These are phyloP conservation scores for Odontesthes bonariensis DNA, from an alignment of 2,113 vertebrate genomes.

Conservation along the genomic window DNA sequence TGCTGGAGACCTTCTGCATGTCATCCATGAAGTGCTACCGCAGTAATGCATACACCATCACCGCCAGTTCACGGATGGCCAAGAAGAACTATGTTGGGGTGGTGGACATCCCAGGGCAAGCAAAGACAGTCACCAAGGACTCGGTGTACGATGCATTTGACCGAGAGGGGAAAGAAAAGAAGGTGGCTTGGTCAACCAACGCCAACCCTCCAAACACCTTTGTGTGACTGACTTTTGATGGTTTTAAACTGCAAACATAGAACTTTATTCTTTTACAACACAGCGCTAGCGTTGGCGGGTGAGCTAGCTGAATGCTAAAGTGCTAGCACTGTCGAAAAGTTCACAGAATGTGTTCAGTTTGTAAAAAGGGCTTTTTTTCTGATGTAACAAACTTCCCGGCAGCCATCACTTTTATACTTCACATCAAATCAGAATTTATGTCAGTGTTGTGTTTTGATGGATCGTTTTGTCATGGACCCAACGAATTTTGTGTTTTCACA, in stretches of 20 bases:
- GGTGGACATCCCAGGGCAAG: constrained; percentile 83
- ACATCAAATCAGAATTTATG: constrained; percentile 16
- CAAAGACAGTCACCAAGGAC: constrained; percentile 87
- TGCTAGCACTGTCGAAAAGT: not conserved
- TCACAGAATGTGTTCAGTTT: constrained; percentile 26
- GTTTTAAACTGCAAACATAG: not conserved
- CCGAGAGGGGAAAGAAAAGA: constrained; percentile 91
- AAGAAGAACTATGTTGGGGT: constrained; percentile 96
- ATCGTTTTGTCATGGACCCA: constrained; percentile 6
- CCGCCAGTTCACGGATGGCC: constrained; percentile 92
- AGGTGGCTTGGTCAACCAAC: constrained; percentile 93
- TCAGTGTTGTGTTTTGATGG: constrained; percentile 30
- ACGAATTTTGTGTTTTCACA: constrained; percentile 20
- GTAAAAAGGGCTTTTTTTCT: constrained; percentile 57
- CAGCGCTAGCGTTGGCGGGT: too few relatives aligned
- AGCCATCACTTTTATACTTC: constrained; percentile 43
- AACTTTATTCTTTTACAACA: too few relatives aligned
- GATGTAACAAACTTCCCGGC: constrained; percentile 26
- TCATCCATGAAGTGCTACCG: constrained; percentile 97
- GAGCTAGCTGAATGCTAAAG: constrained; percentile 9
- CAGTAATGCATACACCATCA: constrained; percentile 96
- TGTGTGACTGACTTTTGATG: constrained; percentile 76
- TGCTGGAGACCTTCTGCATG: constrained; percentile 97
- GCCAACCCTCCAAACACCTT: constrained; percentile 93
- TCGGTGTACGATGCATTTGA: constrained; percentile 90